Conservation (phyloP, 2,888 invertebrate genomes). For the Fragum whitleyi region DNA sequence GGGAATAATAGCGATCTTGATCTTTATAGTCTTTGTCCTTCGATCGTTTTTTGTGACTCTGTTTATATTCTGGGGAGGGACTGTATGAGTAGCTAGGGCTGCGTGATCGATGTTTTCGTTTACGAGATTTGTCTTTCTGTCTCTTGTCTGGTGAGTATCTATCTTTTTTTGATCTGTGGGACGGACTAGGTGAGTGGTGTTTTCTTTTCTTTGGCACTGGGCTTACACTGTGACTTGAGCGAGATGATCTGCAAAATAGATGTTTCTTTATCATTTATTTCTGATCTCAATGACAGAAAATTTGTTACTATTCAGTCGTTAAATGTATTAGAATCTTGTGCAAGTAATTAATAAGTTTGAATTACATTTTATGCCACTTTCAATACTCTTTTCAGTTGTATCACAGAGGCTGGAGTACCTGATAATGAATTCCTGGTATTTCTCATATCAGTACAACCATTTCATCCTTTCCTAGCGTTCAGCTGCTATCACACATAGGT, state of each 20-base stretch:
- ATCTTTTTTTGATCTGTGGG: constrained; percentile 72
- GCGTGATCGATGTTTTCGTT: constrained; percentile 71
- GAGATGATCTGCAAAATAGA: constrained; percentile 61
- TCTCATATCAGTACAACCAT: no score
- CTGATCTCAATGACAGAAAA: no score
- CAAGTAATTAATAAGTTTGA: no score
- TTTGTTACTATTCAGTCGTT: no score
- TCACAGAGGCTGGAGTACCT: no score
- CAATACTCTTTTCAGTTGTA: no score
- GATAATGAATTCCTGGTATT: no score
- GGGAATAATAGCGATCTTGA: constrained; percentile 69
- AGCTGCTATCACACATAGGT: no score
- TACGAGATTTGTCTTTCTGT: constrained; percentile 70
- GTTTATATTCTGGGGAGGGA: constrained; percentile 66
- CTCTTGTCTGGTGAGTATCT: constrained; percentile 66
- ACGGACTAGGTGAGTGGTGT: constrained; percentile 58
- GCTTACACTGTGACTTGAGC: constrained; percentile 71
- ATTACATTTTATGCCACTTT: no score
- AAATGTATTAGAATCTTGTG: no score
- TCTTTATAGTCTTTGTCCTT: constrained; percentile 66
- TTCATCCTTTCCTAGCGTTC: no score
- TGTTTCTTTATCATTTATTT: no score
- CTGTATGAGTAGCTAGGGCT: constrained; percentile 68
- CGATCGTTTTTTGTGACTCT: constrained; percentile 64
- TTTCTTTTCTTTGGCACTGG: constrained; percentile 67